phyloP scores from a whole-genome alignment of 1,140 invertebrate genomes.

The Delia radicum region DNA sequence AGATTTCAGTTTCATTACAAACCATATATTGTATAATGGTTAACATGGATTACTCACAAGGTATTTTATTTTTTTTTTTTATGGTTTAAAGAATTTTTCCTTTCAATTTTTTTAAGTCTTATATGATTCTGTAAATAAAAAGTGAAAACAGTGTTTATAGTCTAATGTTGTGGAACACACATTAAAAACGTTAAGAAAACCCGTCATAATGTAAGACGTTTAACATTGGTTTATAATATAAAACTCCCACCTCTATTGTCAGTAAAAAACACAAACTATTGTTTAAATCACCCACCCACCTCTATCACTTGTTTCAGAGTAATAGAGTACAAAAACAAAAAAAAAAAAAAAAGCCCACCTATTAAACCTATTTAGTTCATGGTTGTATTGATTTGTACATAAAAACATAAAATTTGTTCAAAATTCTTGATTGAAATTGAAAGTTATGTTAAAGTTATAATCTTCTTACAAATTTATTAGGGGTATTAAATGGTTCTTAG shows the following conservation, averaged over 20 bases:
- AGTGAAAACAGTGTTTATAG: slow-evolving; percentile 8
- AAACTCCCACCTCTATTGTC: neutral
- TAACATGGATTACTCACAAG: neutral
- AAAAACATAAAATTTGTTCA: neutral
- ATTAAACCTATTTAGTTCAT: slow-evolving; percentile 1
- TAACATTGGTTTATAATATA: no score
- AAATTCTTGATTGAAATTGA: neutral
- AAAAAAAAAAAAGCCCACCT: neutral
- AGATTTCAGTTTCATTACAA: neutral
- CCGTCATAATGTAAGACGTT: neutral
- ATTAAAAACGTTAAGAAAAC: neutral
- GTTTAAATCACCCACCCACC: neutral
- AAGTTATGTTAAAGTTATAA: neutral
- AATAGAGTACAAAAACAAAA: neutral
- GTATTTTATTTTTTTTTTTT: neutral
- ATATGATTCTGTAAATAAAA: neutral
- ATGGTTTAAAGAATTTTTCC: no score
- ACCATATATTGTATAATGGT: neutral
- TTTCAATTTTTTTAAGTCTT: neutral
- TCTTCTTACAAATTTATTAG: no score
- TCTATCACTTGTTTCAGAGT: neutral
- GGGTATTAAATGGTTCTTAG: no score
- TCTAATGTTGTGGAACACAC: neutral
- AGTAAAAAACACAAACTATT: neutral
- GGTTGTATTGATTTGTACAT: neutral